Evolutionary conservation across 1,140 invertebrate species (phyloP), one percentile per base, ranked within the genome.

Genomic region (Nylanderia fulva): DNA sequence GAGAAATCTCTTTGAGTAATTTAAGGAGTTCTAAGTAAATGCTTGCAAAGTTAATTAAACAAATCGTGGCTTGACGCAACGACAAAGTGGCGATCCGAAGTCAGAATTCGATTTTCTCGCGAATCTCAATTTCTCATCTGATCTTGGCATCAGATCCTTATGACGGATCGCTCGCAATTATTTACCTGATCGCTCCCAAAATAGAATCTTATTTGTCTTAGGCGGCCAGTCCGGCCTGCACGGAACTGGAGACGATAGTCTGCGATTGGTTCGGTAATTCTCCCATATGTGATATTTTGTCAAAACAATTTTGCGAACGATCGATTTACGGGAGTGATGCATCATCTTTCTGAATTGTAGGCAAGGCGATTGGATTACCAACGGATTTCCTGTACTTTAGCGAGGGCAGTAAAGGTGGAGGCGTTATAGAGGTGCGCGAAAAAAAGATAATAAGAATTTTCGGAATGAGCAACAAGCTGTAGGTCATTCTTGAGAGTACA

Each of bases 211-310:
- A 63, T 86, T 91, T 93, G 87, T 95, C 96, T 69, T 93, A 98
- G 98, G 98, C 98, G 3, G 98, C 99, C 7, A 99, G 98, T 95
- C 99, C 99, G 2, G 98, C 99, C 0, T 99, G 98, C 93, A 99
- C 99, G 3, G 99, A 99, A 95, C 95, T 99, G 72, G 99, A 99
- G 95, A 99, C 98, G 0, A 98, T 99, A 85, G 98, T 99, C 64
- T 94, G 99, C 66, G 99, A 99, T 94, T 99, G 99, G 99, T 96
- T 99, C 89, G 99, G 98, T 97, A 96, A 96, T 96, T 96, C n/a
- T n/a, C 56, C 27, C 13, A 29, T 64, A 33, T 42, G 6, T 3
- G 48, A 61, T 64, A 21, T 21, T 75, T 61, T 11, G 13, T 45
- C 39, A 74, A n/a, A 72, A 39, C 15, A 8, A 42, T 45, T 61